Evolutionary conservation across 2,113 vertebrate genomes (phyloP).

Genomic region (Platichthys stellatus): DNA sequence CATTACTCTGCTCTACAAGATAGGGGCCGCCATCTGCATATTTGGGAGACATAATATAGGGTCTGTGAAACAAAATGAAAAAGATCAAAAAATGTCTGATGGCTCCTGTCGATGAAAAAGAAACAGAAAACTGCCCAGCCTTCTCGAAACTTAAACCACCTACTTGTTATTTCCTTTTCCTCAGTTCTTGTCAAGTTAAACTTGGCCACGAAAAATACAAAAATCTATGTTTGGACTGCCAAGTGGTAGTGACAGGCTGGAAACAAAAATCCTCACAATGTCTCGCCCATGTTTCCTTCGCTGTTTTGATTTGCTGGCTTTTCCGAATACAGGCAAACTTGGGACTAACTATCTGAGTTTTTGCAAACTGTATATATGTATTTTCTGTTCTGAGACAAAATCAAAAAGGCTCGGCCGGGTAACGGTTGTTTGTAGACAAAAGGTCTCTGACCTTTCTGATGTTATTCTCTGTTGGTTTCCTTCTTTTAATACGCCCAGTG

Average conservation of each 20-base stretch:
- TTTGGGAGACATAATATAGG: conserved; percentile 47
- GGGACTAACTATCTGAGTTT: conserved; percentile 11
- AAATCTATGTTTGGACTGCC: conserved; percentile 53
- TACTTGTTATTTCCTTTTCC: conserved; percentile 46
- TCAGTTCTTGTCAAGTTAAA: conserved; percentile 53
- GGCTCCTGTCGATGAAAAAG: conserved; percentile 18
- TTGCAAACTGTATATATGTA: conserved; percentile 12
- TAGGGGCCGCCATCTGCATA: conserved; percentile 59
- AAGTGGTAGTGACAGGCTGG: conserved; percentile 53
- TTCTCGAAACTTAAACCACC: conserved; percentile 49
- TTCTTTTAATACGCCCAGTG: conserved; percentile 23
- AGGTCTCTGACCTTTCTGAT: conserved; percentile 25
- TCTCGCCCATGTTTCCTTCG: conserved; percentile 27
- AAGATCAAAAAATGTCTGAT: conserved; percentile 15
- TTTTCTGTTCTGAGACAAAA: conserved; percentile 18
- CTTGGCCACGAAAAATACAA: conserved; percentile 47
- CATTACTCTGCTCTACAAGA: conserved; percentile 68
- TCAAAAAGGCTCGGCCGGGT: conserved; percentile 19
- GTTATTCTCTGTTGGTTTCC: conserved; percentile 29
- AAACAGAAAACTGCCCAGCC: conserved; percentile 14
- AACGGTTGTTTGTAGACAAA: conserved; percentile 31
- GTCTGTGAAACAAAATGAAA: conserved; percentile 15
- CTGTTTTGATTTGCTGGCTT: conserved; percentile 33
- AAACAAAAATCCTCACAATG: conserved; percentile 54
- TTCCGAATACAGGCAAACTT: conserved; percentile 20